Percentiles rank a stretch among this genome's conserved stretches.
These are phyloP conservation scores for Nymphalis urticae DNA, from an alignment of 2,888 invertebrate species.

Conservation along the genomic window DNA sequence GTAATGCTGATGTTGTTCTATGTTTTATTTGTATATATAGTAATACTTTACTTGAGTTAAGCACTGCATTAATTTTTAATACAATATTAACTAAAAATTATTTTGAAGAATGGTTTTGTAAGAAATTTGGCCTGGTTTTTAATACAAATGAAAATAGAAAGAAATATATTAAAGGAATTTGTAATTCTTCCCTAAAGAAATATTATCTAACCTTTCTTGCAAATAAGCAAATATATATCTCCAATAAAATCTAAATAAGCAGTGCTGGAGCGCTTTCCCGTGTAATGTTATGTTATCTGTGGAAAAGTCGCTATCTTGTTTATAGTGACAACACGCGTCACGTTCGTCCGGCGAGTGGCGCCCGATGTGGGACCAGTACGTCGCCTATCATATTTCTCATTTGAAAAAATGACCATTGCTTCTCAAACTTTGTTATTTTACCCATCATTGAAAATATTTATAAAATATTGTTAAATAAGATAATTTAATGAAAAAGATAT, in stretches of 20 bases:
- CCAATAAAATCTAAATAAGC: constrained; percentile 32
- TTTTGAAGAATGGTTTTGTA: too few relatives aligned
- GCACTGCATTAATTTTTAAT: too few relatives aligned
- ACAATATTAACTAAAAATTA: too few relatives aligned
- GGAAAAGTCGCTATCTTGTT: constrained; percentile 51
- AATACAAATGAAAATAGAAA: too few relatives aligned
- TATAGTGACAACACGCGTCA: constrained; percentile 64
- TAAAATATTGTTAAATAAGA: too few relatives aligned
- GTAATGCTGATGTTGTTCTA: too few relatives aligned
- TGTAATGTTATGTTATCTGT: constrained; percentile 37
- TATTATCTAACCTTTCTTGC: constrained; percentile 3
- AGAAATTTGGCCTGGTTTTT: too few relatives aligned
- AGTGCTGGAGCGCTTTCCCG: constrained; percentile 30
- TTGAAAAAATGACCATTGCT: constrained; percentile 43
- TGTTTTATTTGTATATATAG: too few relatives aligned
- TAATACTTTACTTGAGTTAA: too few relatives aligned
- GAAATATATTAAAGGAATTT: too few relatives aligned
- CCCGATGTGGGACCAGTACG: constrained; percentile 50
- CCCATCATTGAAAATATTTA: too few relatives aligned
- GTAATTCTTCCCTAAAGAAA: background rate
- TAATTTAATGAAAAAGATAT: too few relatives aligned
- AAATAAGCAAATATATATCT: constrained; percentile 28
- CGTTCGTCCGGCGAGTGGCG: constrained; percentile 49
- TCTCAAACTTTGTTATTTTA: constrained; percentile 41
- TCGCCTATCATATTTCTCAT: constrained; percentile 57